A percentile compares a stretch with the other conserved stretches of the same genome.
phyloP scores from a whole-genome alignment of 2,888 invertebrate species.

The Acanthosepion pharaonis region DNA sequence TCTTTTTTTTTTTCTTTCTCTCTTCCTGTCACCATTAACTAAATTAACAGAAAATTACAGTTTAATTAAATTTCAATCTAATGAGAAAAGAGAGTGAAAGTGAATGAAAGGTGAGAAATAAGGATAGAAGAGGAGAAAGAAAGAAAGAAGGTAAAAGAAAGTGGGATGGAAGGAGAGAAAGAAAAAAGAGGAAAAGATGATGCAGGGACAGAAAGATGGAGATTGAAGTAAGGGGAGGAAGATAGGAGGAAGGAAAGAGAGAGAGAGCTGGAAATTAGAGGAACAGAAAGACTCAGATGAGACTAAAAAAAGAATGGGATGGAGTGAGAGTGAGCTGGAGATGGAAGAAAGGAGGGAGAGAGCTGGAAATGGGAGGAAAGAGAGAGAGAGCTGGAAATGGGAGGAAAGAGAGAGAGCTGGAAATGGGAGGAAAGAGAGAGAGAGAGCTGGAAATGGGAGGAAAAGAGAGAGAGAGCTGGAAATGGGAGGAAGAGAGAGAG shows the following conservation, averaged over 20 bases:
- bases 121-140: neutral
- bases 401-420: too few species aligned
- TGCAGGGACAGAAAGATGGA: too few species aligned
- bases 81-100: neutral
- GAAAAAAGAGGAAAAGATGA: neutral
- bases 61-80: conserved; percentile 21
- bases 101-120: neutral
- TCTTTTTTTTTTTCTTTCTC: neutral
- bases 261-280: neutral
- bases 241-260: neutral
- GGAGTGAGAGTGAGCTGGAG: neutral
- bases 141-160: too few species aligned
- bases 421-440: too few species aligned
- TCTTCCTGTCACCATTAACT: neutral
- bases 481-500: neutral
- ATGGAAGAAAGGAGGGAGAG: neutral
- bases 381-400: too few species aligned
- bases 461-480: too few species aligned
- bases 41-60: neutral
- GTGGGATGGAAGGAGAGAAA: neutral
- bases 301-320: neutral
- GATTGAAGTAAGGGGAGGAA: too few species aligned
- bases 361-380: too few species aligned
- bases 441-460: neutral
- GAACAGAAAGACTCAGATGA: neutral